Evolutionary conservation across 2,888 invertebrate species (phyloP).

Genomic region (Cenopis cana): DNA sequence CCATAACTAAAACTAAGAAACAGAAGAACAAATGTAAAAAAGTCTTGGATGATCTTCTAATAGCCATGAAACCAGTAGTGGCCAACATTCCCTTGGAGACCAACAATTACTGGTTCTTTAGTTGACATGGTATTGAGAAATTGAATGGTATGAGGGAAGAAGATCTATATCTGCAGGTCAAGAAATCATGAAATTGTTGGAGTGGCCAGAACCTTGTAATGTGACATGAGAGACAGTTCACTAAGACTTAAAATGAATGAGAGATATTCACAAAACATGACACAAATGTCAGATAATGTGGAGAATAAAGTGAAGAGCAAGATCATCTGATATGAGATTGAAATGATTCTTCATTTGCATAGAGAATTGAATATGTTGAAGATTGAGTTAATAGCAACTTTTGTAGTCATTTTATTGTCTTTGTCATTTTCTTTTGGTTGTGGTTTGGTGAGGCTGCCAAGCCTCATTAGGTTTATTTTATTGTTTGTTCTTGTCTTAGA

Average conservation of each 20-base stretch:
- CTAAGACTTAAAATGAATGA: neutral
- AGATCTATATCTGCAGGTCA: constrained; percentile 64
- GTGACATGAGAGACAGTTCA: constrained; percentile 7
- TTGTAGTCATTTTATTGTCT: too few species aligned
- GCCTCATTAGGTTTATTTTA: too few species aligned
- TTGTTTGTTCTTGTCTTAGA: too few species aligned
- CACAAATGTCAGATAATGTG: neutral
- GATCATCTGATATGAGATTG: neutral
- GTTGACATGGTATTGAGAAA: constrained; percentile 71
- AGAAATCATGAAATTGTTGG: constrained; percentile 63
- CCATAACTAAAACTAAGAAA: constrained; percentile 39
- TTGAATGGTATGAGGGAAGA: constrained; percentile 66
- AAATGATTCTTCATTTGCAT: neutral
- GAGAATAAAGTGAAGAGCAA: too few species aligned
- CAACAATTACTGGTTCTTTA: constrained; percentile 70
- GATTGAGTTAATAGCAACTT: too few species aligned
- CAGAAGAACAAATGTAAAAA: constrained; percentile 61
- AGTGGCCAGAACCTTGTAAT: constrained; percentile 35
- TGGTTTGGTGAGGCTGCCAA: too few species aligned
- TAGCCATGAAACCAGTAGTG: constrained; percentile 68
- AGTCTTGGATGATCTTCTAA: constrained; percentile 67
- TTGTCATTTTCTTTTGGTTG: too few species aligned
- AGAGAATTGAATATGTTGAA: too few species aligned
- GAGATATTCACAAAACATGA: neutral
- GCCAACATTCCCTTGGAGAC: constrained; percentile 41